Evolutionary conservation across 2,113 vertebrate genomes (phyloP), one percentile per base, ranked within the genome.

Genomic region (Platanista minor): DNA sequence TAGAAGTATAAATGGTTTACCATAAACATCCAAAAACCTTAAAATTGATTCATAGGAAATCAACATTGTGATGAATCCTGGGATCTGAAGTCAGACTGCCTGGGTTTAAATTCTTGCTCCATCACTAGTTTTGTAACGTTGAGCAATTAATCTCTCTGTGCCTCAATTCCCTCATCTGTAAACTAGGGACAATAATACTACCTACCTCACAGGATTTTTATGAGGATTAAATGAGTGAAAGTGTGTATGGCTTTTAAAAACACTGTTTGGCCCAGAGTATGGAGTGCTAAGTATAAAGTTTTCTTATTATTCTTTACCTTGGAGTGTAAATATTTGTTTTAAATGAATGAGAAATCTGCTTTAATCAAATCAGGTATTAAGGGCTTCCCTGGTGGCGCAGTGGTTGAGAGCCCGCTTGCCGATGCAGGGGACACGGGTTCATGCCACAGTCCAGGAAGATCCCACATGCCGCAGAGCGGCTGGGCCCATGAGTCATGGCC

Each of bases 151-250:
- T 94, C 21, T 93, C 87, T 91, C 62, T 90, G 93, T 95, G 97
- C 86, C 95, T 98, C 93, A 67, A 3, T 98, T 96, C 94, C 71
- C 86, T 94, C 78, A 91, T 94, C 72, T 97, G 15, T 96, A 84
- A 92, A 92, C 85, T 97, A 97, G 57, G 78, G 18, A 91, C 87
- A 86, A 64, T 85, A 93, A 86, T 97, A 69, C 66, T 96, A 85
- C 87, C 97, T 98, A 97, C 97, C 97, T 98, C 97, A 96, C 94
- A 84, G 69, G 96, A 97, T 54, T 96, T 90, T 95, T 92, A 87
- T 75, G 84, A 96, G 75, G 69, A 95, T 93, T 95, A 93, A 88
- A 91, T 71, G 86, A 97, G 33, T 91, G 33, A 85, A 83, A 95
- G 84, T 91, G 49, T 81, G 11, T 86, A 90, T 77, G 33, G 31